A percentile compares a stretch with the other conserved stretches of the same genome.
These are phyloP conservation scores for Rhopilema esculentum DNA, from an alignment of 30 jellyfish, hydroid and myxozoan species.

Conservation along the genomic window DNA sequence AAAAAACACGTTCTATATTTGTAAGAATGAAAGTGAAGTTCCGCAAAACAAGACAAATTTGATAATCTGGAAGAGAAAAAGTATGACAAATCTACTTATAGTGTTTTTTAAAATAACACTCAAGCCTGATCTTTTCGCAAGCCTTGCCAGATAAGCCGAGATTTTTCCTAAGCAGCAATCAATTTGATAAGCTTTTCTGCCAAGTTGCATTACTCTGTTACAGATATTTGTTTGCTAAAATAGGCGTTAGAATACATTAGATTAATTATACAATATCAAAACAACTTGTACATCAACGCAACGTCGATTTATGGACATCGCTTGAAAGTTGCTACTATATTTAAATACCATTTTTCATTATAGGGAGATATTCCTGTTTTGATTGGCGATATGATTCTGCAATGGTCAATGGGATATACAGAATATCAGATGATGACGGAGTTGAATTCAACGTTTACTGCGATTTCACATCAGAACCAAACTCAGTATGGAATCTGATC, in stretches of 20 bases:
- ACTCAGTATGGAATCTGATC: neutral
- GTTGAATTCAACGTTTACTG: neutral
- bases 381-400: neutral
- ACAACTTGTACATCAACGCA: too few species aligned
- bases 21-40: neutral
- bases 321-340: too few species aligned
- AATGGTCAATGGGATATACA: neutral
- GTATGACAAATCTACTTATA: neutral
- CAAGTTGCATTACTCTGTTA: too few species aligned
- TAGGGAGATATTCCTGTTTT: neutral
- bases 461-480: neutral
- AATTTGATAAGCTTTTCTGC: too few species aligned
- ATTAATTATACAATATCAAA: too few species aligned
- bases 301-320: too few species aligned
- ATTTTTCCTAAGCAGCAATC: too few species aligned
- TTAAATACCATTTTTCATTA: too few species aligned
- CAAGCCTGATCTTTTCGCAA: too few species aligned
- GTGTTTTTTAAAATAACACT: neutral
- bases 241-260: too few species aligned
- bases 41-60: neutral
- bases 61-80: neutral
- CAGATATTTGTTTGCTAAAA: too few species aligned
- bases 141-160: too few species aligned
- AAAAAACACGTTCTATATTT: neutral
- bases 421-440: neutral